Percentiles rank a stretch among this genome's conserved stretches.
Evolutionary conservation across 2,888 invertebrate species (phyloP).

Genomic region (Erpobdella octoculata): DNA sequence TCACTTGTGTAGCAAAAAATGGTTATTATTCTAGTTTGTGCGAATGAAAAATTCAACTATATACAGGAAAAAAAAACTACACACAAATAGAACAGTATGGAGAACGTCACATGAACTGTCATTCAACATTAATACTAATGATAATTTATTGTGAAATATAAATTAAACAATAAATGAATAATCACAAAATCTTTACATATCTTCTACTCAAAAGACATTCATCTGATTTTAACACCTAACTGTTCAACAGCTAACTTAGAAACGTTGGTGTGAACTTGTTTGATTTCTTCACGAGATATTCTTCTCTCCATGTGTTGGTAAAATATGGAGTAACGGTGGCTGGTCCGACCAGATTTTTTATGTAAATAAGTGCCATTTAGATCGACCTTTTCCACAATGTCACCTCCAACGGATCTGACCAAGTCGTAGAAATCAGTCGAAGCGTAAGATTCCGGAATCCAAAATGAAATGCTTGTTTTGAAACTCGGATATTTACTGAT

Average conservation of each 20-base stretch:
- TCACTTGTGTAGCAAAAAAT: too few relatives aligned
- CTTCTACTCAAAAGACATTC: background rate
- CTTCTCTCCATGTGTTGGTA: constrained; percentile 87
- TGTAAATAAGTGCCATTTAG: constrained; percentile 77
- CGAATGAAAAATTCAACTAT: too few relatives aligned
- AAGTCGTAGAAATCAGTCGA: constrained; percentile 67
- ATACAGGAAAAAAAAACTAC: too few relatives aligned
- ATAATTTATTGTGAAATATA: background rate
- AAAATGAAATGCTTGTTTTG: constrained; percentile 86
- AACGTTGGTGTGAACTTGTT: constrained; percentile 70
- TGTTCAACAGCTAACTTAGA: constrained; percentile 56
- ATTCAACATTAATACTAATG: background rate
- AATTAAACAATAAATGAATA: background rate
- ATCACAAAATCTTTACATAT: too few relatives aligned
- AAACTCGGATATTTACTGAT: constrained; percentile 80
- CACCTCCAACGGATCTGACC: constrained; percentile 77
- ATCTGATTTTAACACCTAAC: constrained; percentile 54
- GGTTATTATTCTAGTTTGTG: too few relatives aligned
- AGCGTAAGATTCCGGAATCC: constrained; percentile 64
- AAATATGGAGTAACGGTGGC: constrained; percentile 81
- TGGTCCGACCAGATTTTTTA: constrained; percentile 71
- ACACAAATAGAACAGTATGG: too few relatives aligned
- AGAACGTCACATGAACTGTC: too few relatives aligned
- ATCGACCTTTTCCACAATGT: constrained; percentile 83
- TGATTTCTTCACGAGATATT: constrained; percentile 77